These are phyloP conservation scores for Crossocerus cetratus DNA, from an alignment of 2,888 invertebrate species.

Conservation along the genomic window DNA sequence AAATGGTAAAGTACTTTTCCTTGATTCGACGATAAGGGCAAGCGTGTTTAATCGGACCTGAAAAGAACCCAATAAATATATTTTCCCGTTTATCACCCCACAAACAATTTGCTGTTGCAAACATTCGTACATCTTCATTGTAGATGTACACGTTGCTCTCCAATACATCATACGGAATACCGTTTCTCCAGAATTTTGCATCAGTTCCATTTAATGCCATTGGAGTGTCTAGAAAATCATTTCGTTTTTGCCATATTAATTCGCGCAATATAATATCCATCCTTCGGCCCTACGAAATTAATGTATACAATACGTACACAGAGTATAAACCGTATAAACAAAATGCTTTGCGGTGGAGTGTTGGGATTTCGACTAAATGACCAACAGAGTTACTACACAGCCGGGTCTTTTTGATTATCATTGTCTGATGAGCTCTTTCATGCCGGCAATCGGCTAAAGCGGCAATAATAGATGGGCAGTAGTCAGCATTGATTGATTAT, in stretches of 20 bases:
- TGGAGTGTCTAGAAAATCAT: not conserved
- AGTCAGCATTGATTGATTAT: too few species aligned
- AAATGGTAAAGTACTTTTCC: slow-evolving; percentile 85
- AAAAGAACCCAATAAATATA: slow-evolving; percentile 43
- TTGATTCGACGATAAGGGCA: slow-evolving; percentile 85
- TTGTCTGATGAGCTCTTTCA: too few species aligned
- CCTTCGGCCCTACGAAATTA: too few species aligned
- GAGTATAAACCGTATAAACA: too few species aligned
- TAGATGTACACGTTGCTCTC: not conserved
- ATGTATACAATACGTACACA: too few species aligned
- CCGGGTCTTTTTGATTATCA: too few species aligned
- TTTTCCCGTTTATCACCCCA: not conserved
- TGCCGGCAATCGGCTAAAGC: too few species aligned
- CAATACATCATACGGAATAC: not conserved
- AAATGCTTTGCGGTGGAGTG: too few species aligned
- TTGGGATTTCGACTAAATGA: too few species aligned
- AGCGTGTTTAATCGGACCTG: slow-evolving; percentile 85
- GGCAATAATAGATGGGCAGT: too few species aligned
- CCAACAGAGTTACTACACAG: too few species aligned
- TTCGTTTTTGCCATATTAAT: not conserved
- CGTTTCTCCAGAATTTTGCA: not conserved
- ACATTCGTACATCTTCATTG: not conserved
- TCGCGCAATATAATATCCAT: not conserved
- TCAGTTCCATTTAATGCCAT: not conserved
- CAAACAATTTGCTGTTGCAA: not conserved